These are phyloP conservation scores for Dicyrtomina minuta DNA, from an alignment of 2,888 invertebrate genomes.

Conservation along the genomic window DNA sequence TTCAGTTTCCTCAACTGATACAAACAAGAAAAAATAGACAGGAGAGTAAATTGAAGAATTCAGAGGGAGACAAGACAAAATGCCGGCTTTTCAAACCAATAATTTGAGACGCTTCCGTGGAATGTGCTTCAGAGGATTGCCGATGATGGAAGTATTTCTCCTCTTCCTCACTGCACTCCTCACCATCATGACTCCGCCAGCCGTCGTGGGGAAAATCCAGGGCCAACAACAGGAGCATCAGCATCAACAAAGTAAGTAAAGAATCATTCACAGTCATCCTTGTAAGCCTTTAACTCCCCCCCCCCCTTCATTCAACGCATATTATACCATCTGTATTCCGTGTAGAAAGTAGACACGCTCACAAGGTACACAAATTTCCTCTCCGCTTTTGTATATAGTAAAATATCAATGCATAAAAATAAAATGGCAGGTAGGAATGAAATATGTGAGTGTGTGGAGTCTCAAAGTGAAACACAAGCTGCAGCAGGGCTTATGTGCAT, in stretches of 20 bases:
- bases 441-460: too few species aligned
- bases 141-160: slow-evolving; percentile 1
- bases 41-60: not conserved
- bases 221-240: too few species aligned
- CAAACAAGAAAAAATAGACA: not conserved
- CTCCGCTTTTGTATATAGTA: too few species aligned
- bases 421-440: too few species aligned
- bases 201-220: slow-evolving; percentile 47
- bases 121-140: slow-evolving; percentile 9
- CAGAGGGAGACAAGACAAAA: not conserved
- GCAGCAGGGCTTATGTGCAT: too few species aligned
- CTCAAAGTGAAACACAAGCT: too few species aligned
- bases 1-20: not conserved
- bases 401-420: too few species aligned
- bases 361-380: too few species aligned
- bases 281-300: slow-evolving; percentile 4
- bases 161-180: slow-evolving; percentile 29
- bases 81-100: slow-evolving; percentile 5
- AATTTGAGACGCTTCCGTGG: not conserved
- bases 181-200: slow-evolving; percentile 36
- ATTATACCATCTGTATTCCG: too few species aligned
- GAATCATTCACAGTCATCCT: not conserved
- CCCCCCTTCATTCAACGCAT: too few species aligned
- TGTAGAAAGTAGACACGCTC: too few species aligned
- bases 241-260: slow-evolving; percentile 48